A percentile compares a stretch with the other conserved stretches of the same genome.
Conservation (phyloP, 2,888 invertebrate genomes). For the Drosophila paramelanica region DNA sequence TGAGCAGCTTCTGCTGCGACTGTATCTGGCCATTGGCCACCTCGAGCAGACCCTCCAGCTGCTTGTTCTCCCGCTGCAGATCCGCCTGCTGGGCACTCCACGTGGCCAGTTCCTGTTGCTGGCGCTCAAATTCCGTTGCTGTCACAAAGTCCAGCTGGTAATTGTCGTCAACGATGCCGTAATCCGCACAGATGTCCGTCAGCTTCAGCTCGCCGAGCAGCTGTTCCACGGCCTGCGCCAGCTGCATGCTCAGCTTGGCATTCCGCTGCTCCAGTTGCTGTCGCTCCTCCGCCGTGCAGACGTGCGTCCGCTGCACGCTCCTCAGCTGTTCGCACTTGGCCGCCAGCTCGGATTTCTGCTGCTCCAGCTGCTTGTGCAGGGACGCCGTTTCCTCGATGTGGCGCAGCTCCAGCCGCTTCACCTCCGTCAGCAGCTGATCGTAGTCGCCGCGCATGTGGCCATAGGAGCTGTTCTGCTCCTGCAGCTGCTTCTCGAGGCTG, state of each 20-base stretch:
- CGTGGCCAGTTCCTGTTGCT: conserved; percentile 58
- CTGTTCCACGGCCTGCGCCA: conserved; percentile 75
- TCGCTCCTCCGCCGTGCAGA: conserved; percentile 74
- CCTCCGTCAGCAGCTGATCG: conserved; percentile 70
- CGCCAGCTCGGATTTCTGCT: conserved; percentile 48
- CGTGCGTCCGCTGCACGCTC: conserved; percentile 31
- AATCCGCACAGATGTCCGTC: conserved; percentile 76
- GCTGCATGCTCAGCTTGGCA: conserved; percentile 70
- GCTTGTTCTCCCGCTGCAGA: conserved; percentile 72
- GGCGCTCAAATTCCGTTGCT: conserved; percentile 74
- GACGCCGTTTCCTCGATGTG: conserved; percentile 71
- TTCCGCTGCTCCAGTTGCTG: conserved; percentile 70
- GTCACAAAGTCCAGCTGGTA: conserved; percentile 82
- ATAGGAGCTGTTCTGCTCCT: conserved; percentile 69
- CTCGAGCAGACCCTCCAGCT: conserved; percentile 79
- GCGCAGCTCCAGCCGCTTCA: conserved; percentile 71
- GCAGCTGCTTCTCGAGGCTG: conserved; percentile 69
- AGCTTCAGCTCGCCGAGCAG: conserved; percentile 71
- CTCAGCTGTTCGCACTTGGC: conserved; percentile 37
- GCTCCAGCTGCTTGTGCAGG: conserved; percentile 68
- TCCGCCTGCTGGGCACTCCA: conserved; percentile 63
- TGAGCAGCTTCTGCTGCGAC: conserved; percentile 83
- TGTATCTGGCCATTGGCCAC: conserved; percentile 83
- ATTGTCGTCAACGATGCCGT: conserved; percentile 82
- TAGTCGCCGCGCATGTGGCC: conserved; percentile 82